Evolutionary conservation across 2,888 invertebrate genomes (phyloP).

Genomic region (Caenorhabditis sp.): DNA sequence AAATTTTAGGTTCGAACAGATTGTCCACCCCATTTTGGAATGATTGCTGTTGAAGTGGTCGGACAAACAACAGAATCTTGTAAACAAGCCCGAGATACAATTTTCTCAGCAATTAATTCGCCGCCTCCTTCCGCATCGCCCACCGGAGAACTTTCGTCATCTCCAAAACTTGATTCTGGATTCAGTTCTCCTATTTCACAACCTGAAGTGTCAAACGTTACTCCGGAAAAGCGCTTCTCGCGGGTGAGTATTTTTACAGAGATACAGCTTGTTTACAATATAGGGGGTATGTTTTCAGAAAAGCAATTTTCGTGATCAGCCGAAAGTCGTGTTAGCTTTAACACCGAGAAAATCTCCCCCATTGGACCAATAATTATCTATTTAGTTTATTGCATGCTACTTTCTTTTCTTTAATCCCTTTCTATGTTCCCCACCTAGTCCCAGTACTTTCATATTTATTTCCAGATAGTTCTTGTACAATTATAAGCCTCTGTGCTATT

Average conservation of each 20-base stretch:
- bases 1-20: conserved; percentile 17
- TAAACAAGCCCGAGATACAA: conserved; percentile 14
- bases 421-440: neutral
- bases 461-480: conserved; percentile 20
- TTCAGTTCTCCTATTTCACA: conserved; percentile 15
- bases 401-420: neutral
- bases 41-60: conserved; percentile 29
- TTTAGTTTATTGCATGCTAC: neutral
- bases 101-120: conserved; percentile 6
- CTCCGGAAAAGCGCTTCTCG: neutral
- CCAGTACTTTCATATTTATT: neutral
- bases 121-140: neutral
- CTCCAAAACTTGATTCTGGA: conserved; percentile 16
- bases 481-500: conserved; percentile 26
- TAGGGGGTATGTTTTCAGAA: conserved; percentile 2
- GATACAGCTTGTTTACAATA: neutral
- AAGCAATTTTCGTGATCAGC: conserved; percentile 35
- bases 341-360: conserved; percentile 26
- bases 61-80: conserved; percentile 24
- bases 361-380: conserved; percentile 7
- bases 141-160: neutral
- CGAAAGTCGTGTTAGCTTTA: conserved; percentile 30
- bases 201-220: conserved; percentile 1
- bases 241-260: no score
- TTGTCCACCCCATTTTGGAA: conserved; percentile 19